These are phyloP conservation scores for Tympanuchus pallidicinctus DNA, from an alignment of 2,113 vertebrate species.

Conservation along the genomic window DNA sequence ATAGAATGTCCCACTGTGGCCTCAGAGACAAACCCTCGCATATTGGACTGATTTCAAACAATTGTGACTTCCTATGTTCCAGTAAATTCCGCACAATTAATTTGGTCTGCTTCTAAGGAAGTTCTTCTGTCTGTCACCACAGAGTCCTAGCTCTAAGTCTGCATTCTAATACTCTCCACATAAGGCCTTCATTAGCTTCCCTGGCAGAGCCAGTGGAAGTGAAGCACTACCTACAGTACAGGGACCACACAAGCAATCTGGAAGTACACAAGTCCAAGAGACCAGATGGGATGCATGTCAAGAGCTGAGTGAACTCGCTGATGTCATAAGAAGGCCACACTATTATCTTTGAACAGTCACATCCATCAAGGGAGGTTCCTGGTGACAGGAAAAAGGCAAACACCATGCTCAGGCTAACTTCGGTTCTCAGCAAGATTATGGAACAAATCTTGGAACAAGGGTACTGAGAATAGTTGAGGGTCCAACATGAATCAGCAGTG, in stretches of 20 bases:
- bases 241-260: not conserved
- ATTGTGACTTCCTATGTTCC: not conserved
- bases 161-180: not conserved
- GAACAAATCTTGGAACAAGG: not conserved
- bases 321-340: not conserved
- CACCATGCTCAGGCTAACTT: not conserved
- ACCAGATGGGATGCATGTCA: not conserved
- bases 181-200: not conserved
- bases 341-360: not conserved
- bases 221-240: not conserved
- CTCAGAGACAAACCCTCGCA: accelerated
- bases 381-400: not conserved
- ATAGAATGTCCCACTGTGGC: not conserved
- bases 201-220: not conserved
- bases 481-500: not conserved
- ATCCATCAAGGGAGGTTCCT: not conserved
- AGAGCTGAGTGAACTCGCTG: not conserved
- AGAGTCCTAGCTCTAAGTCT: not conserved
- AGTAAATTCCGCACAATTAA: not conserved
- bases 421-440: not conserved
- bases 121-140: not conserved
- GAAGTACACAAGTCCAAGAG: not conserved
- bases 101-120: not conserved
- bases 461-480: not conserved
- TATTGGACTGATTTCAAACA: not conserved